Evolutionary conservation across 2,113 vertebrate genomes (phyloP), one percentile per base, ranked within the genome.

Genomic region (Oncorhynchus masou): DNA sequence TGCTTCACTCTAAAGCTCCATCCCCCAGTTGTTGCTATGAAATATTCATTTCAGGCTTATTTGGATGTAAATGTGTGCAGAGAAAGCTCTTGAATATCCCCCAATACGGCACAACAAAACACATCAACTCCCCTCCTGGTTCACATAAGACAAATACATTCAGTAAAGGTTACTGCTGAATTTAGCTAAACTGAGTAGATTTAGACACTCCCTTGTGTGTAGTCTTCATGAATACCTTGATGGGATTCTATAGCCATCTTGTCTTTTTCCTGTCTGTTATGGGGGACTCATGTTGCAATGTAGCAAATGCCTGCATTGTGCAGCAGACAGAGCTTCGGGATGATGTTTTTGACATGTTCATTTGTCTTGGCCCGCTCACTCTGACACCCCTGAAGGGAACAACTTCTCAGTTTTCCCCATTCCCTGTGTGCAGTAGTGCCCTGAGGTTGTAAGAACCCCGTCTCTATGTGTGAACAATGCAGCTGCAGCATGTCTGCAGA

Each of bases 1-100:
- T 24, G 71, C 70, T 51, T 49, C 7, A 2, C 45, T 70, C 65
- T 64, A 51, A 80, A 74, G 75, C 73, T 45, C 62, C 0, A 12
- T 16, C 60, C 29, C 49, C 7, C 24, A 27, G 25, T 51, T 64
- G 20, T 73, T 13, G 70, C 75, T 71, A 85, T 87, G 76, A 85
- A 82, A 88, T 84, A 89, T 87, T 85, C 79, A 88, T 86, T 70
- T 80, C 79, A 78, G 62, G 80, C 79, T 83, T 88, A 82, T 79
- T 80, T 76, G 2, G 65, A 65, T 49, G 39, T 54, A 69, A 70
- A 54, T 48, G 71, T 75, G 72, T 74, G 77, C 51, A 54, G 51
- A 77, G 68, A 83, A 70, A 65, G 73, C 68, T 31, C 19, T 65
- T 77, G 60, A 39, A n/a, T 64, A 79, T 22, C 62, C 29, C 51